phyloP scores from a whole-genome alignment of 2,888 invertebrate genomes.

The Tuta absoluta region DNA sequence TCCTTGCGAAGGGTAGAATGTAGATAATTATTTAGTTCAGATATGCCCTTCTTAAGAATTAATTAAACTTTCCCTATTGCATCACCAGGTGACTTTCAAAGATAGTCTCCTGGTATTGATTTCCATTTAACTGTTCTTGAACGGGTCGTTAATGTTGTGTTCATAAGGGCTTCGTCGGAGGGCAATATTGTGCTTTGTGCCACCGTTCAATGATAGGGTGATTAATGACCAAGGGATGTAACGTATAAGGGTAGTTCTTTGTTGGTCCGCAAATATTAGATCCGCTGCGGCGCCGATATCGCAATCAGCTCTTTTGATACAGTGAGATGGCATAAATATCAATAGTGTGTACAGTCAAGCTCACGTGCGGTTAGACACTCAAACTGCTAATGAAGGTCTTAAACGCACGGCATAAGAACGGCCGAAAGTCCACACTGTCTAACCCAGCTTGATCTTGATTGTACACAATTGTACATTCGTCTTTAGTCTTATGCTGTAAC shows the following conservation, averaged over 20 bases:
- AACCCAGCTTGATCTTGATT: too few species aligned
- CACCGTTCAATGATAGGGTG: constrained; percentile 72
- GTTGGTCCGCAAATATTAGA: constrained; percentile 77
- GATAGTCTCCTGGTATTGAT: constrained; percentile 57
- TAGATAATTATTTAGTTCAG: too few species aligned
- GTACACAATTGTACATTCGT: too few species aligned
- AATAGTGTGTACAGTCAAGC: too few species aligned
- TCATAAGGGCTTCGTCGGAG: constrained; percentile 59
- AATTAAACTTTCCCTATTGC: too few species aligned
- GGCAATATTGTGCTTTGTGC: constrained; percentile 75
- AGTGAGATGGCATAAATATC: constrained; percentile 17
- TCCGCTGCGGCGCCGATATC: constrained; percentile 55
- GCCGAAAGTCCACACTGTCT: too few species aligned
- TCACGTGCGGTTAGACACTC: too few species aligned
- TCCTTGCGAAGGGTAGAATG: too few species aligned
- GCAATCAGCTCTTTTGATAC: constrained; percentile 68
- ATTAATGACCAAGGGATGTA: constrained; percentile 69
- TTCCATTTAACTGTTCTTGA: constrained; percentile 74
- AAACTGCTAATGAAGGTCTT: too few species aligned
- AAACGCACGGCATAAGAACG: too few species aligned
- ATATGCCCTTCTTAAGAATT: too few species aligned
- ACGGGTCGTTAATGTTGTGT: constrained; percentile 65
- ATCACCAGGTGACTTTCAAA: neutral
- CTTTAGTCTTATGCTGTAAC: too few species aligned
- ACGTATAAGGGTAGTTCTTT: constrained; percentile 72